These are phyloP conservation scores for Halisarca cf. caerulea DNA, from an alignment of 37 sponge, comb jelly and placozoan genomes.

Conservation along the genomic window DNA sequence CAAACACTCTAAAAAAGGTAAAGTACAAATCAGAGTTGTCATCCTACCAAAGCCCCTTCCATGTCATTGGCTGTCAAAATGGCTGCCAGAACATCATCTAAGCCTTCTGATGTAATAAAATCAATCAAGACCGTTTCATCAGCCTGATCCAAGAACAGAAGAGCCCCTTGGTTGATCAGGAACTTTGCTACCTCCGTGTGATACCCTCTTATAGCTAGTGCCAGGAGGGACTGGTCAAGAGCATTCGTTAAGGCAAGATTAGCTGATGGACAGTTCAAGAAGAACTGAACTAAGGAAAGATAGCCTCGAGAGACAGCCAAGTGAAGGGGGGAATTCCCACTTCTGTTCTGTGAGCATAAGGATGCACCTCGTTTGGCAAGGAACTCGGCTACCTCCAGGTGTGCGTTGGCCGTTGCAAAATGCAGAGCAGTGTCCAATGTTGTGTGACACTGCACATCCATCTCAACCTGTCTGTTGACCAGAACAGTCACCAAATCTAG, in stretches of 20 bases:
- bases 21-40: background rate
- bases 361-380: constrained; percentile 50
- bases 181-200: constrained; percentile 68
- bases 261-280: constrained; percentile 35
- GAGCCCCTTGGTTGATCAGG: constrained; percentile 73
- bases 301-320: constrained; percentile 59
- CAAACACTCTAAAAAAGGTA: background rate
- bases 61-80: constrained; percentile 65
- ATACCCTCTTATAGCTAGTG: constrained; percentile 55
- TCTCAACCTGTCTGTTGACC: constrained; percentile 63
- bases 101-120: constrained; percentile 51
- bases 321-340: constrained; percentile 67
- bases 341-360: constrained; percentile 24
- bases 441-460: constrained; percentile 52
- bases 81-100: constrained; percentile 69
- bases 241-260: constrained; percentile 47
- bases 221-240: constrained; percentile 41
- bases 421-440: constrained; percentile 72
- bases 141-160: constrained; percentile 65
- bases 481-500: constrained; percentile 77
- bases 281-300: constrained; percentile 46
- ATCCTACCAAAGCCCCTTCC: constrained; percentile 70
- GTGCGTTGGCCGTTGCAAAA: constrained; percentile 54
- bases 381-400: constrained; percentile 55
- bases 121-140: constrained; percentile 61